Evolutionary conservation across 2,113 vertebrate genomes (phyloP).

Genomic region (Illadopsis cleaveri): DNA sequence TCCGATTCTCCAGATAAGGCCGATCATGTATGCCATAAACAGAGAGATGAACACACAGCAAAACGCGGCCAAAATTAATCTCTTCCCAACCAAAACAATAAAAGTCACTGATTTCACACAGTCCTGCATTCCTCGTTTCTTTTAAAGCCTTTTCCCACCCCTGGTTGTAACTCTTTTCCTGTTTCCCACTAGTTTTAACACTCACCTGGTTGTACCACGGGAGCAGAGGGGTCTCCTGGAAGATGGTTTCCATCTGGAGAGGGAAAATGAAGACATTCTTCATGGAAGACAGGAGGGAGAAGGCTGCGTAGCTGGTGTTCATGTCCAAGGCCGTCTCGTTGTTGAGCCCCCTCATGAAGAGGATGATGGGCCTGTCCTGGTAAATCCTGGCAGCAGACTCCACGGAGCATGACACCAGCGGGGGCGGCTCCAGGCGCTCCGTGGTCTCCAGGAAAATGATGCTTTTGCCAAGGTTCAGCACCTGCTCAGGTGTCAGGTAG

Average conservation of each 20-base stretch:
- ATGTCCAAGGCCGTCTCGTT: background rate
- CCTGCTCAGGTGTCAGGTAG: slow-evolving; percentile 43
- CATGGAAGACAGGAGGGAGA: slow-evolving; percentile 71
- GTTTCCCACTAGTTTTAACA: accelerated
- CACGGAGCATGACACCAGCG: slow-evolving; percentile 73
- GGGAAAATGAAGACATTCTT: slow-evolving; percentile 78
- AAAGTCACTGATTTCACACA: background rate
- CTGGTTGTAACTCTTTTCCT: background rate
- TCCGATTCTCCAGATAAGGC: background rate
- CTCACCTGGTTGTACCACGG: slow-evolving; percentile 72
- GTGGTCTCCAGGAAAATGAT: slow-evolving; percentile 80
- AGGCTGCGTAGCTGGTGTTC: slow-evolving; percentile 36
- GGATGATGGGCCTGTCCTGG: slow-evolving; percentile 56
- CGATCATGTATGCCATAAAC: background rate
- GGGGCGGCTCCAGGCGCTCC: slow-evolving; percentile 53
- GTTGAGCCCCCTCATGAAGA: slow-evolving; percentile 75
- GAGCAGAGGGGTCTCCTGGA: slow-evolving; percentile 75
- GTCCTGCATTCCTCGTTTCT: background rate
- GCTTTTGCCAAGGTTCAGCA: slow-evolving; percentile 54
- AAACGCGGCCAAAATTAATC: background rate
- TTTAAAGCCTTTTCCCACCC: background rate
- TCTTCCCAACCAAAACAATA: background rate
- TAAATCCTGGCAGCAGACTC: slow-evolving; percentile 78
- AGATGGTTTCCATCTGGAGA: slow-evolving; percentile 71
- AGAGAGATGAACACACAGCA: background rate